Evolutionary conservation across 2,797 vertebrate genomes (phyloP), one percentile per base, ranked within the genome.

Genomic region (Tragopan temminckii): DNA sequence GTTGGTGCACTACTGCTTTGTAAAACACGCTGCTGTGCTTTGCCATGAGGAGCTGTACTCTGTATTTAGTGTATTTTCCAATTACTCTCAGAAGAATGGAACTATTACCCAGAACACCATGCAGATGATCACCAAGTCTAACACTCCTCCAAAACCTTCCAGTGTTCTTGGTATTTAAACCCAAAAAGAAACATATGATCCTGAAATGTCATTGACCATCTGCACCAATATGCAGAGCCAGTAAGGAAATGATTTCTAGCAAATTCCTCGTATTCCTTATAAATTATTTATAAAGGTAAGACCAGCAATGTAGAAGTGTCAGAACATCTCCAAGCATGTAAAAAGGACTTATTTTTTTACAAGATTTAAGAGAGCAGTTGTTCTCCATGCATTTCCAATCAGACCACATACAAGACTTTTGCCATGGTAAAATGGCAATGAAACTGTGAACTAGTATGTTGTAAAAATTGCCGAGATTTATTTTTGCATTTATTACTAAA

Each of bases 261-360:
- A 61, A 14, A 31, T 9, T 9, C 9, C 1, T 19, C 7, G 76
- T 43, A 2, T n/a, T 48, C n/a, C 76, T 29, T 25, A 13, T 4
- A n/a, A 12, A n/a, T 43, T 18, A 19, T 9, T 67, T 40, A 1
- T 2, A 7, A 31, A 0, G 31, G 42, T 1, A 59, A 1, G 23
- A 5, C 23, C 5, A 67, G 75, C 36, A 11, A 2, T 31, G 62
- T 16, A 5, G 66, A 31, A 35, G 15, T 3, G 57, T 11, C 31
- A 7, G 46, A 25, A 71, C 9, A 2, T 48, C 8, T 18, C 38
- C 9, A 63, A 79, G 3, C 11, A 31, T 50, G 50, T 21, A 63
- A 80, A 85, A 3, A 87, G 0, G 1, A 7, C 14, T 45, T 75
- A 17, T 6, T 58, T 76, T 64, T 77, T 82, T 19, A 35, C 16